Evolutionary conservation across 1,140 invertebrate species (phyloP), one percentile per base, ranked within the genome.

Genomic region (Asbolus verrucosus): DNA sequence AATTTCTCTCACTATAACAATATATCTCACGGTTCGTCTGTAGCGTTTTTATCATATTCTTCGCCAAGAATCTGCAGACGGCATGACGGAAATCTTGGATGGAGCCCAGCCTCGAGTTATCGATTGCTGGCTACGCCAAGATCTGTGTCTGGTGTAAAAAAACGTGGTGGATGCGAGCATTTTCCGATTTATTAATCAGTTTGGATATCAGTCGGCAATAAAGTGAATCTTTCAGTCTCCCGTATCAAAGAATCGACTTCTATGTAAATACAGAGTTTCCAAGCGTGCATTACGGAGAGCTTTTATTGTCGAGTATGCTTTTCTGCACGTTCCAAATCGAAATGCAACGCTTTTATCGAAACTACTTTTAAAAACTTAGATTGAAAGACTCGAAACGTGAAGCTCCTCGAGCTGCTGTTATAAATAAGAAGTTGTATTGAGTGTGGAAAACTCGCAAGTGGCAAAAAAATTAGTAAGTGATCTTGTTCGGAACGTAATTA

Each of bases 331-430:
- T 24, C 9, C n/a, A n/a, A 54, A 54, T 24, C 46, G 46, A 27
- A 54, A 54, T 54, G 27, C 27, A n/a, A 54, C 46, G 19, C 46
- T 54, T 54, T 54, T 54, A 54, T 54, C 46, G 46, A 54, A 54
- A 54, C 46, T 54, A 54, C 46, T 27, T 54, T 54, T 54, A 54
- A 54, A 46, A 54, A 54, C 46, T 54, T 54, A 54, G 46, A 54
- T 54, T 54, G 21, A 54, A 54, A 19, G 46, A 54, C 18, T 27
- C 14, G 46, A 27, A n/a, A n/a, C n/a, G 46, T 16, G 21, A 54
- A 54, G 13, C n/a, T 11, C n/a, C n/a, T n/a, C n/a, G n/a, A n/a
- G n/a, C n/a, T 54, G 24, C 21, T 54, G 46, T n/a, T 24, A 50
- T 11, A 43, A 16, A 2, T 16, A 14, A 14, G 16, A 50, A 50